Percentiles rank a stretch among this genome's conserved stretches.
Evolutionary conservation across 2,113 vertebrate genomes (phyloP).

Genomic region (Laticauda colubrina): DNA sequence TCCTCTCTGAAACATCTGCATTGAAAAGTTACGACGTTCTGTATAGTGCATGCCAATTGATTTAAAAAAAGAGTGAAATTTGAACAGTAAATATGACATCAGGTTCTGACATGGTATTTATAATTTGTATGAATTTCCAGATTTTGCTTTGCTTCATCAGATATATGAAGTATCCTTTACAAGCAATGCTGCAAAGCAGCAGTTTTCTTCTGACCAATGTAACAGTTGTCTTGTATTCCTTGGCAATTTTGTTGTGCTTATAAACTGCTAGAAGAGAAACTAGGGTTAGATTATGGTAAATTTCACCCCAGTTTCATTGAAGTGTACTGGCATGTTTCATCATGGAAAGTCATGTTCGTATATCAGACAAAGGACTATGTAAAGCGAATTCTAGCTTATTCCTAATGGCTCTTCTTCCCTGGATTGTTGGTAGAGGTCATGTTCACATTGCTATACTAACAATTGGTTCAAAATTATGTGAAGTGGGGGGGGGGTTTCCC

Average conservation of each 20-base stretch:
- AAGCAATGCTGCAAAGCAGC: not conserved
- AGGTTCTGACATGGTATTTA: not conserved
- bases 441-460: slow-evolving; percentile 3
- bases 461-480: not conserved
- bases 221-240: not conserved
- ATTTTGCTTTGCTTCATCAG: not conserved
- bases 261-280: not conserved
- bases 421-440: not conserved
- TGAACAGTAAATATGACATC: not conserved
- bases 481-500: too few relatives aligned
- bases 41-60: slow-evolving; percentile 18
- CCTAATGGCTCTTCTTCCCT: not conserved
- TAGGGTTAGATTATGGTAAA: not conserved
- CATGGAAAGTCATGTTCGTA: not conserved
- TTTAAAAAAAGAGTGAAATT: slow-evolving; percentile 3
- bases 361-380: not conserved
- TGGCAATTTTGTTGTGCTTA: not conserved
- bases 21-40: slow-evolving; percentile 11
- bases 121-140: not conserved
- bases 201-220: not conserved
- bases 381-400: not conserved
- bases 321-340: not conserved
- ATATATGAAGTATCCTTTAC: not conserved
- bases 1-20: slow-evolving; percentile 23
- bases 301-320: not conserved